Conservation (phyloP, 2,888 invertebrate genomes). For the Flexamia atlantica region DNA sequence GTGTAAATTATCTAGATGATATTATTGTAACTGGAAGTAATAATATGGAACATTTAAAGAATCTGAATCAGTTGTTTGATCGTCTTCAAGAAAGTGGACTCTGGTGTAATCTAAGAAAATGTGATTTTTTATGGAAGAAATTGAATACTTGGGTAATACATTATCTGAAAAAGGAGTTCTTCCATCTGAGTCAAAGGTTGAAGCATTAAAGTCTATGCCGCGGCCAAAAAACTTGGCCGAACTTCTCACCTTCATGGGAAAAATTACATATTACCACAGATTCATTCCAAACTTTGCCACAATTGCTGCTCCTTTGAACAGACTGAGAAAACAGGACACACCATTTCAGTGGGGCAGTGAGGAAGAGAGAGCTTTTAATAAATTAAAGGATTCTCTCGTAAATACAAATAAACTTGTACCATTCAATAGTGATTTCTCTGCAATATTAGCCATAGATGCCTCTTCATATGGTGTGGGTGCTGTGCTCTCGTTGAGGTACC, state of each 20-base stretch:
- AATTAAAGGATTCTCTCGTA: neutral
- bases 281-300: slow-evolving; percentile 33
- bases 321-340: slow-evolving; percentile 3
- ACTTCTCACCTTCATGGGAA: slow-evolving; percentile 24
- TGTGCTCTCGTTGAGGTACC: slow-evolving; percentile 8
- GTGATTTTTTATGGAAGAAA: neutral
- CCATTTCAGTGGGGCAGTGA: slow-evolving; percentile 18
- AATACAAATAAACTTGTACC: neutral
- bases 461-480: slow-evolving; percentile 6
- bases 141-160: slow-evolving; percentile 13
- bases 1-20: slow-evolving; percentile 18
- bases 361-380: slow-evolving; percentile 4
- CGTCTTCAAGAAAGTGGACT: slow-evolving; percentile 7
- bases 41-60: neutral
- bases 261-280: slow-evolving; percentile 18
- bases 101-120: neutral
- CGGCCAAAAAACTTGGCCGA: slow-evolving; percentile 14
- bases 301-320: slow-evolving; percentile 26
- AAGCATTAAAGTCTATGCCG: slow-evolving; percentile 10
- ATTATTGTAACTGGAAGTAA: slow-evolving; percentile 12
- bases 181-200: slow-evolving; percentile 29
- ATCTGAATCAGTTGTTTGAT: neutral
- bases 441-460: neutral
- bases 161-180: slow-evolving; percentile 1
- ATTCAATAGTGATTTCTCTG: slow-evolving; percentile 14